Conservation (phyloP, 2,113 vertebrate genomes). For the Neolamprologus caudopunctatus region DNA sequence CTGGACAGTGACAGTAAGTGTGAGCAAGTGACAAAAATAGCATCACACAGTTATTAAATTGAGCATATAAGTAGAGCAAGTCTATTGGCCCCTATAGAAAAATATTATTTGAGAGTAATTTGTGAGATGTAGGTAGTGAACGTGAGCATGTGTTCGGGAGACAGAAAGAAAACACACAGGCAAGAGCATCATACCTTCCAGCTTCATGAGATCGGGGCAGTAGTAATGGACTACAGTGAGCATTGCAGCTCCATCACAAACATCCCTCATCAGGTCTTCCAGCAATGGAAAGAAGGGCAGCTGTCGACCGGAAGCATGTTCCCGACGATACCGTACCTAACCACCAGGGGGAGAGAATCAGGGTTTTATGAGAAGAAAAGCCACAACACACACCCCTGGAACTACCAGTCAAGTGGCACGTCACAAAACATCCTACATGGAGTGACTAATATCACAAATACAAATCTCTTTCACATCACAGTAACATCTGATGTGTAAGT, state of each 20-base stretch:
- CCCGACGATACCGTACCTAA: constrained; percentile 92
- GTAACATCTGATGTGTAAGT: constrained; percentile 5
- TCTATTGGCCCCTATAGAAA: not conserved
- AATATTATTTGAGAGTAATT: not conserved
- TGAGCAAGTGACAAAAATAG: constrained; percentile 14
- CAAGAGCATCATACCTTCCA: constrained; percentile 78
- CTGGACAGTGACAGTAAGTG: not conserved
- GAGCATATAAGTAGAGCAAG: not conserved
- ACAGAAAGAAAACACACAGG: not conserved
- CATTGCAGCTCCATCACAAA: constrained; percentile 87
- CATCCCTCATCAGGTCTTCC: constrained; percentile 90
- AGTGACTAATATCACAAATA: not conserved
- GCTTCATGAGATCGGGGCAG: constrained; percentile 89
- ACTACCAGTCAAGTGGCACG: not conserved
- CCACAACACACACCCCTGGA: not conserved
- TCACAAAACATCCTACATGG: not conserved
- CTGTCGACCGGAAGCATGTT: constrained; percentile 83
- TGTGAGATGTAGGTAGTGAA: not conserved
- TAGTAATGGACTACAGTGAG: constrained; percentile 90
- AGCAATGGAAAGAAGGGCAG: constrained; percentile 85
- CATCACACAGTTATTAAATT: constrained; percentile 1
- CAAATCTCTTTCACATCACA: not conserved
- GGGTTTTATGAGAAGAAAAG: not conserved
- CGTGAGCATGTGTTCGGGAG: not conserved
- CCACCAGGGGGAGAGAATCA: constrained; percentile 24